phyloP scores from a whole-genome alignment of 2,113 vertebrate species.

The Tylochromis polylepis region DNA sequence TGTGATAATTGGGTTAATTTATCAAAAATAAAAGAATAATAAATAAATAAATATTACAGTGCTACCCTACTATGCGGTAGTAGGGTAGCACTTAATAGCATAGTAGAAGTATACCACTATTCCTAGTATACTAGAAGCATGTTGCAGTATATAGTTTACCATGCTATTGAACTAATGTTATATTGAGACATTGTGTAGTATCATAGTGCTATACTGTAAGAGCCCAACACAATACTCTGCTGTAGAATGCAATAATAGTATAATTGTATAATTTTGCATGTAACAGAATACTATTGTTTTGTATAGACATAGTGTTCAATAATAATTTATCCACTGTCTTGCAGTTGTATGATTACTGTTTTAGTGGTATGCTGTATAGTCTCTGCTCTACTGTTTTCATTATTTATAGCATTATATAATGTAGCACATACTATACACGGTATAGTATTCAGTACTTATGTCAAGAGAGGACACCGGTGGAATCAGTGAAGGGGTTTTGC shows the following conservation, averaged over 20 bases:
- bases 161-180: not conserved
- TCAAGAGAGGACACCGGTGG: not conserved
- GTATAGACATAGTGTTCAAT: not conserved
- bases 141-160: not conserved
- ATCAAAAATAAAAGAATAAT: not conserved
- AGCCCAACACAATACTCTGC: not conserved
- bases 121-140: not conserved
- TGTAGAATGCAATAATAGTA: not conserved
- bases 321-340: not conserved
- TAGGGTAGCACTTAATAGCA: not conserved
- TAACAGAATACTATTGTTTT: not conserved
- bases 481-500: not conserved
- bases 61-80: rapidly evolving
- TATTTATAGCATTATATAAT: not conserved
- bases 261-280: not conserved
- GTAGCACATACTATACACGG: not conserved
- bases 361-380: not conserved
- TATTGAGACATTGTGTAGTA: not conserved
- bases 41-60: not conserved
- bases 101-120: not conserved
- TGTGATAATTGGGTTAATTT: not conserved
- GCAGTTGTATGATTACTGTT: not conserved
- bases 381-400: not conserved
- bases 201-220: not conserved
- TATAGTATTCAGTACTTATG: not conserved